Evolutionary conservation across 2,113 vertebrate genomes (phyloP).

Genomic region (mouse (Mus musculus)): GRCm39 chr17:14903501-14904000

Average conservation of each 20-base stretch:
- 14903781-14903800: too few relatives aligned
- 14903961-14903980: accelerated
- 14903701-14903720: accelerated
- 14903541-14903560: conserved; percentile 92
- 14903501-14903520: too few relatives aligned
- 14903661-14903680: neutral
- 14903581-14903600: conserved; percentile 91
- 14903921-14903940: accelerated
- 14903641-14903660: conserved; percentile 91
- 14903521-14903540: accelerated
- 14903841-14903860: accelerated
- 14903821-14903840: neutral
- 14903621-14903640: conserved; percentile 96
- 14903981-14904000: accelerated
- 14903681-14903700: accelerated
- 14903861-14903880: neutral
- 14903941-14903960: accelerated
- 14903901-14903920: neutral
- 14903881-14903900: accelerated
- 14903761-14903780: accelerated
- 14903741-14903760: accelerated
- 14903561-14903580: conserved; percentile 96
- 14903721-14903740: accelerated
- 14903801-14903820: too few relatives aligned
- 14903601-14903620: conserved; percentile 95